These are phyloP conservation scores for Tragulus kanchil DNA, from an alignment of 2,113 vertebrate genomes.

Conservation along the genomic window DNA sequence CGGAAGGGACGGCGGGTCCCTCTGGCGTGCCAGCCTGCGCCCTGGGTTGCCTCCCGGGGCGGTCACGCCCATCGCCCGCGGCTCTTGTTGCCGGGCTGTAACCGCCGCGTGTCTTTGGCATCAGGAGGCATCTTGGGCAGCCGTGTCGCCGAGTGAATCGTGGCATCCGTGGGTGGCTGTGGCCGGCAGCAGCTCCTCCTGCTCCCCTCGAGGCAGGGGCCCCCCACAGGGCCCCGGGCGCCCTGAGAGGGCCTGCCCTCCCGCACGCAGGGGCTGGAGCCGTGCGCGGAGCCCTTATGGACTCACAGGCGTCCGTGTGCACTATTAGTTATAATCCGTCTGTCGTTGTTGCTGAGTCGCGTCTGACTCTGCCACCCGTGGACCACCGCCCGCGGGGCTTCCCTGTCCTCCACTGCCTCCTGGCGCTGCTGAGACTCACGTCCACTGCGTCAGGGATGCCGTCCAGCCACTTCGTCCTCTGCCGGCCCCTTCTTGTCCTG, in stretches of 20 bases:
- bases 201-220: fast-evolving
- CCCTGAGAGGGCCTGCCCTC: neutral
- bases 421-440: neutral
- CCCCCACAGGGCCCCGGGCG: neutral
- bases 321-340: neutral
- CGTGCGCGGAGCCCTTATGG: neutral
- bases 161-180: neutral
- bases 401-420: neutral
- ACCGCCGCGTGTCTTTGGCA: neutral
- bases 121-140: neutral
- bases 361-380: neutral
- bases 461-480: neutral
- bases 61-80: neutral
- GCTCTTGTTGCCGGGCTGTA: neutral
- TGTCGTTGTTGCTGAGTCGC: neutral
- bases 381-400: neutral
- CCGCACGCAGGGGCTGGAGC: too few relatives aligned
- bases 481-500: neutral
- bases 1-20: neutral
- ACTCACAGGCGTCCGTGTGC: neutral
- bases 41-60: fast-evolving
- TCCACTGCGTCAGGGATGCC: neutral
- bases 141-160: neutral
- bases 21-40: neutral
- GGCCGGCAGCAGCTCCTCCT: neutral